Percentiles rank a stretch among this genome's conserved stretches.
Conservation (phyloP, 92 coral and sea anemone species). For the Isaurus tuberculatus region DNA sequence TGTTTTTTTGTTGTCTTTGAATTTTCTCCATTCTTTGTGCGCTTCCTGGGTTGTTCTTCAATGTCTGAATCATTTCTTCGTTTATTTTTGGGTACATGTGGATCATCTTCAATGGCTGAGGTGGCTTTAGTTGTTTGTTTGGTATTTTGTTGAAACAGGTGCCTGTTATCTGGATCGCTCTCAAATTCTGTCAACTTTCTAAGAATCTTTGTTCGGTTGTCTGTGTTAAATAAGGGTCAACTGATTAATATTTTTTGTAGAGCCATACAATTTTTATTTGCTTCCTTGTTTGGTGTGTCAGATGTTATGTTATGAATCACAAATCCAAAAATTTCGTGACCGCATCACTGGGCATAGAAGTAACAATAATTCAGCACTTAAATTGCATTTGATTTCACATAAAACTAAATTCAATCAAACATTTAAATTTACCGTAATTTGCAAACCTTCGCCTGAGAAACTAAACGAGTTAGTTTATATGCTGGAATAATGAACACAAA, state of each 20-base stretch:
- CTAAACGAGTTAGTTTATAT: too few species aligned
- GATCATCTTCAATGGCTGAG: background rate
- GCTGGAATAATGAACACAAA: too few species aligned
- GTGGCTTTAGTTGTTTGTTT: background rate
- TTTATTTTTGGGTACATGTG: background rate
- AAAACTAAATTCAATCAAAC: too few species aligned
- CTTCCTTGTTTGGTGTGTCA: too few species aligned
- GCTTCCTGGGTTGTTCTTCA: conserved; percentile 1
- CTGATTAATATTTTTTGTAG: background rate
- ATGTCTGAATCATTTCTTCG: background rate
- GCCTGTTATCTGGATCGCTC: conserved; percentile 9
- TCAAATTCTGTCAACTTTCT: background rate
- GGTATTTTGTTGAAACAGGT: background rate
- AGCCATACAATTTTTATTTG: background rate
- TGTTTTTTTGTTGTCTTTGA: conserved; percentile 6
- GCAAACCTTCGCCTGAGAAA: too few species aligned
- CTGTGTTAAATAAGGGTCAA: conserved; percentile 2
- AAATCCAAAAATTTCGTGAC: too few species aligned
- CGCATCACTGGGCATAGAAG: too few species aligned
- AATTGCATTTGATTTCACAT: too few species aligned
- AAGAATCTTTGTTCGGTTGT: conserved; percentile 11
- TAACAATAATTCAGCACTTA: too few species aligned
- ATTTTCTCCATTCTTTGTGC: background rate
- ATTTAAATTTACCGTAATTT: too few species aligned
- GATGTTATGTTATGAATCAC: too few species aligned